phyloP scores from a whole-genome alignment of 1,140 invertebrate species.

The Drosophila kikkawai region DNA sequence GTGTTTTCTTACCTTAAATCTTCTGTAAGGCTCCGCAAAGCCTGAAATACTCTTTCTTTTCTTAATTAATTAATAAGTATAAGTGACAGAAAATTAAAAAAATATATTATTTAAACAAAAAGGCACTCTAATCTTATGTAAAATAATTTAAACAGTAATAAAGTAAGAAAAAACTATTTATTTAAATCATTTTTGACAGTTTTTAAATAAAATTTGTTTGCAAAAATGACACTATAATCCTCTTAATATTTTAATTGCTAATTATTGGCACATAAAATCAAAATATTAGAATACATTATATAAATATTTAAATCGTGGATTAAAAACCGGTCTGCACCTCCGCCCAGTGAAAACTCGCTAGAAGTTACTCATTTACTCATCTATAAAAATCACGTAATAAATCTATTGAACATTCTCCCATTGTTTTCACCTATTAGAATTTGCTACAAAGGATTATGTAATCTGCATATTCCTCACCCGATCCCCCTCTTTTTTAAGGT shows the following conservation, averaged over 20 bases:
- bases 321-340: slow-evolving; percentile 1
- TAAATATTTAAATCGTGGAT: slow-evolving; percentile 2
- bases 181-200: background rate
- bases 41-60: too few species aligned
- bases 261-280: background rate
- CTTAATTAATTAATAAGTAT: too few species aligned
- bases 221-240: background rate
- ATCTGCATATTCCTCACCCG: slow-evolving; percentile 8
- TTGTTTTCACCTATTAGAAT: slow-evolving; percentile 18
- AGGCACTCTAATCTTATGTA: background rate
- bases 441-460: slow-evolving; percentile 6
- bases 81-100: background rate
- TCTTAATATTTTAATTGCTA: background rate
- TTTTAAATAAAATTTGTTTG: background rate
- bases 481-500: background rate
- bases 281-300: background rate
- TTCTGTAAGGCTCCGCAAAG: background rate
- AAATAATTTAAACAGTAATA: background rate
- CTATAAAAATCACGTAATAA: slow-evolving; percentile 5
- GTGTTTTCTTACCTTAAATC: background rate
- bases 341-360: background rate
- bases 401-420: background rate
- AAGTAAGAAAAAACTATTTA: background rate
- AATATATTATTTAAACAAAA: background rate
- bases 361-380: slow-evolving; percentile 25